Base-by-base conservation (phyloP, 23 tunicate species). In the Styela plicata region DNA sequence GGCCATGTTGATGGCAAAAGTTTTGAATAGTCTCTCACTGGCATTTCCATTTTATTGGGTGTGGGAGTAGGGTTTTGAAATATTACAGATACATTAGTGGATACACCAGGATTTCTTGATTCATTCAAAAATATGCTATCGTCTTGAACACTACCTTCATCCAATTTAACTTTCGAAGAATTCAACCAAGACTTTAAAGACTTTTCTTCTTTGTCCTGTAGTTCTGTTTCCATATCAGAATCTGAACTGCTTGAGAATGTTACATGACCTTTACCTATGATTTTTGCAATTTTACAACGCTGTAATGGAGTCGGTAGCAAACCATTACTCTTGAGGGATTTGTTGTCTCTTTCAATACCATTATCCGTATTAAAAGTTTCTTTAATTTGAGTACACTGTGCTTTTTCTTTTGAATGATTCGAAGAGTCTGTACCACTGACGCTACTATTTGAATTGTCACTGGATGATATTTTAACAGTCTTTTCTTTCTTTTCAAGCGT, bases 1-100 rank as follows among this genome's bases (percentile, higher is more conserved):
- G 96, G 96, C 96, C 96, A 90, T 32, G 86, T 36, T 24, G 84
- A 73, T 26, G 69, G 34, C 61, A 18, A 21, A 64, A 90, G 36
- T 3, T 53, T 31, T 26, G 53, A 63, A 68, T 84, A 89, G 67
- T 80, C 75, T 53, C 81, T 76, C 24, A 7, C 16, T 0, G 81
- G 81, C 16, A 18, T 27, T 44, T 44, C 57, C 29, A 18, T 36
- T 26, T 71, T 34, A 28, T 34, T 5, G 3, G 5, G 2, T 31
- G 32, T 71, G 26, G 5, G 35, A n/a, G 77, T 2, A 27, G 77
- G 77, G 29, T 71, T 71, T 3, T 22, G 3, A 17, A 18, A 71
- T 27, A 71, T 32, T 20, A 32, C 32, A 30, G 77, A 71, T 19
- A 29, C 29, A 34, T 71, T 71, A 3, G 77, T 71, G 5, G 77